phyloP scores from a whole-genome alignment of 2,888 invertebrate species.

The Microctonus aethiopoides region DNA sequence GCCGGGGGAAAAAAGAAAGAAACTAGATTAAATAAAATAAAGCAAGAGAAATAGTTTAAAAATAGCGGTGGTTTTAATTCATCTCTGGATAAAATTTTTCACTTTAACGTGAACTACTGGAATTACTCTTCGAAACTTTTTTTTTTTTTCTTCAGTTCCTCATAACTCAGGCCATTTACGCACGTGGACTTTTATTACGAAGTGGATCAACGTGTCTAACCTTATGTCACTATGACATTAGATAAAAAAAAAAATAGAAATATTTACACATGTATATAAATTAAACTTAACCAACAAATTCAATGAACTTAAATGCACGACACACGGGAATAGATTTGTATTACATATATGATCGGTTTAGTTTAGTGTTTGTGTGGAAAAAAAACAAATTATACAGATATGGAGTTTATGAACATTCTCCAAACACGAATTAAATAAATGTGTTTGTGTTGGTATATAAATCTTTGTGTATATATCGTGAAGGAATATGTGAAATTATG shows the following conservation, averaged over 20 bases:
- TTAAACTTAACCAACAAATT: too few relatives aligned
- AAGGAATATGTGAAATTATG: too few relatives aligned
- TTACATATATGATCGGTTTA: too few relatives aligned
- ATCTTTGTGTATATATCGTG: slow-evolving; percentile 19
- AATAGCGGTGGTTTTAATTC: slow-evolving; percentile 11
- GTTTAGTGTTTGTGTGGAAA: too few relatives aligned
- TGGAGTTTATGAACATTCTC: slow-evolving; percentile 14
- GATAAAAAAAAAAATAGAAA: too few relatives aligned
- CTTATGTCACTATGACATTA: slow-evolving; percentile 38
- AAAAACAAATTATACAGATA: too few relatives aligned
- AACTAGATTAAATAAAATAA: slow-evolving; percentile 1
- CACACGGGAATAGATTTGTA: too few relatives aligned
- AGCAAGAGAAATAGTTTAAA: neutral
- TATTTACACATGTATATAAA: too few relatives aligned
- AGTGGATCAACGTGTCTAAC: slow-evolving; percentile 52
- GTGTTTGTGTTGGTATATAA: neutral
- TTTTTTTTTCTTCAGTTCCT: slow-evolving; percentile 53
- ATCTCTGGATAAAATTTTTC: too few relatives aligned
- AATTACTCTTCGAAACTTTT: slow-evolving; percentile 21
- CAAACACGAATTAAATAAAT: neutral
- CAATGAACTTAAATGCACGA: too few relatives aligned
- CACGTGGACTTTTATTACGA: slow-evolving; percentile 8
- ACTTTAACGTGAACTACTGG: too few relatives aligned
- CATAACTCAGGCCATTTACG: slow-evolving; percentile 61
- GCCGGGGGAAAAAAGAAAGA: neutral